Evolutionary conservation across 2,888 invertebrate genomes (phyloP).

Genomic region (Drosophila macrothrix): DNA sequence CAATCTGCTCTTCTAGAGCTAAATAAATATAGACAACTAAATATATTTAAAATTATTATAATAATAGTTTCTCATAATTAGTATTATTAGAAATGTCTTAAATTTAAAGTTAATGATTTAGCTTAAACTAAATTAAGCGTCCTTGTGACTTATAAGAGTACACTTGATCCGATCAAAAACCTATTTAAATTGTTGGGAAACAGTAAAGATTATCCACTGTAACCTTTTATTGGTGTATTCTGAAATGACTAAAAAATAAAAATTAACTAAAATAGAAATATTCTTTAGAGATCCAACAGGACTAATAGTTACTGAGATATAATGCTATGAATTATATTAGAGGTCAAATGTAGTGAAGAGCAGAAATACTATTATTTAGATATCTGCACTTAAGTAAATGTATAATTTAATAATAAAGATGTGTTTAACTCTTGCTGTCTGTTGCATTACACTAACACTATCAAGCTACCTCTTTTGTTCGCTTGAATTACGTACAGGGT

Average conservation of each 20-base stretch:
- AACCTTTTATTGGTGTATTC: no score
- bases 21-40: no score
- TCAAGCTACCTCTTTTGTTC: neutral
- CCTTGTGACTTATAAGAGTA: neutral
- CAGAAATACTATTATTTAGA: no score
- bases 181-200: neutral
- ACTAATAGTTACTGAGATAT: neutral
- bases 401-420: neutral
- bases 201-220: neutral
- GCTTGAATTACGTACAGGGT: neutral
- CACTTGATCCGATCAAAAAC: no score
- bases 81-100: no score
- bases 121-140: neutral
- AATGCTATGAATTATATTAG: neutral
- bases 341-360: neutral
- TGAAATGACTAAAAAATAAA: no score
- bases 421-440: neutral
- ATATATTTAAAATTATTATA: neutral
- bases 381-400: neutral
- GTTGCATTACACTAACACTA: neutral
- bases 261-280: neutral
- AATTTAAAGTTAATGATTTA: neutral
- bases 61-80: neutral
- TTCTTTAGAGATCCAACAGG: neutral
- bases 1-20: no score